Conservation (phyloP, 2,113 vertebrate species). For the Callopanchax toddi region DNA sequence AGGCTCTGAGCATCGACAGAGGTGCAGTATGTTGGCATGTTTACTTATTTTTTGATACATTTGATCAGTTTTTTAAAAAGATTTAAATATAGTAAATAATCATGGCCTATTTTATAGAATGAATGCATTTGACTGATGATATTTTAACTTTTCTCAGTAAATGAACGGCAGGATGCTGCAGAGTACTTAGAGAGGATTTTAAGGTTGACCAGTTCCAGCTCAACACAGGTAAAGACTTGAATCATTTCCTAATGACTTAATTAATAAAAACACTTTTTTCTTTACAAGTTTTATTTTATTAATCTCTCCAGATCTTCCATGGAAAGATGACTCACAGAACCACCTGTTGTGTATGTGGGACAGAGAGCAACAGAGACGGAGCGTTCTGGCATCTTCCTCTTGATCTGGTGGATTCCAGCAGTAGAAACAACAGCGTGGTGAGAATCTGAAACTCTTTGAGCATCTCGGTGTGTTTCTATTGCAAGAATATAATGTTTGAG, state of each 20-base stretch:
- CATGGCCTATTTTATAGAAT: background rate
- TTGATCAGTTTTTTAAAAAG: too few relatives aligned
- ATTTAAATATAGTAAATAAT: background rate
- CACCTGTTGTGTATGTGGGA: background rate
- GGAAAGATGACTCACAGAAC: conserved; percentile 4
- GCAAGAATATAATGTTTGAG: background rate
- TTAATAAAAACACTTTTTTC: background rate
- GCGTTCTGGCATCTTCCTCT: conserved; percentile 36
- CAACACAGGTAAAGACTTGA: conserved; percentile 44
- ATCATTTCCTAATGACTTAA: too few relatives aligned
- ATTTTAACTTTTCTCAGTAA: accelerated
- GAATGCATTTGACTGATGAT: background rate
- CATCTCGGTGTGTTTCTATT: background rate
- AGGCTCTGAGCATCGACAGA: conserved; percentile 42
- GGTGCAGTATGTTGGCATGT: conserved; percentile 40
- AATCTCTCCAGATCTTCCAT: conserved; percentile 12
- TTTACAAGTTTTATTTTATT: background rate
- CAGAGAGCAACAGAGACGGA: background rate
- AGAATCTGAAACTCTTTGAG: background rate
- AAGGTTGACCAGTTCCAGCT: conserved; percentile 4
- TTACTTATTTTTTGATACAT: too few relatives aligned
- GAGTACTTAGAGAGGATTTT: conserved; percentile 70
- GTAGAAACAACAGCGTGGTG: conserved; percentile 26
- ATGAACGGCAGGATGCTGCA: conserved; percentile 66
- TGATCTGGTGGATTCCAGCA: background rate